Base-by-base conservation (phyloP, 2,888 invertebrate genomes). In the Uloborus plumipes region DNA sequence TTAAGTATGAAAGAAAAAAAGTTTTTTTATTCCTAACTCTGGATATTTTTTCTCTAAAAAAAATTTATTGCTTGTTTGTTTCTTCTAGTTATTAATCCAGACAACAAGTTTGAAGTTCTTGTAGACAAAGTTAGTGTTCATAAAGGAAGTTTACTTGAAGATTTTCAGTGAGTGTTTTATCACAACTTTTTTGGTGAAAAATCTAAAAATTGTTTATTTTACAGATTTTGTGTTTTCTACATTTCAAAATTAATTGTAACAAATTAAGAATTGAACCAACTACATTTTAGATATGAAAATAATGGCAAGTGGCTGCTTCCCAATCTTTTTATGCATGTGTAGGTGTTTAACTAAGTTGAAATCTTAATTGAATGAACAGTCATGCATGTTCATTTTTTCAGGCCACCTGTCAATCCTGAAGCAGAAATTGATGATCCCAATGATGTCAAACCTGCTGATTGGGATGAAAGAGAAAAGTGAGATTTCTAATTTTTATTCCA, bases 381-480 rank as follows among this genome's bases (percentile, higher is more conserved):
- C 9, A 7, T 6, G 39, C 11, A 39, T 39, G 39, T 39, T 39
- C 11, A 55, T 53, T 1, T 16, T 86, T 87, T 55, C 85, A 89
- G 89, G 6, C 99, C 99, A 0, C 90, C 98, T 2, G 96, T 99
- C 16, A 98, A 98, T 91, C 99, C 99, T 1, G 94, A 97, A 0
- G 92, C 94, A 85, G 96, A 98, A 90, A 95, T 99, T 87, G 95
- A 96, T 87, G 99, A 99, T 90, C 96, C 96, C 0, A 90, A 92
- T 55, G 98, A 93, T 87, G 89, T 88, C 77, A 93, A 92, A 88
- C 99, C 99, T 0, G 93, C 92, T 0, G 94, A 97, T 88, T 99
- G 99, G 99, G 99, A 99, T 89, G 99, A 99, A 87, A 92, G 96
- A 87, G 94, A 94, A 89, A 94, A 94, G 76, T 73, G 71, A 59